phyloP scores from a whole-genome alignment of 2,113 vertebrate genomes.

The Corapipo altera region DNA sequence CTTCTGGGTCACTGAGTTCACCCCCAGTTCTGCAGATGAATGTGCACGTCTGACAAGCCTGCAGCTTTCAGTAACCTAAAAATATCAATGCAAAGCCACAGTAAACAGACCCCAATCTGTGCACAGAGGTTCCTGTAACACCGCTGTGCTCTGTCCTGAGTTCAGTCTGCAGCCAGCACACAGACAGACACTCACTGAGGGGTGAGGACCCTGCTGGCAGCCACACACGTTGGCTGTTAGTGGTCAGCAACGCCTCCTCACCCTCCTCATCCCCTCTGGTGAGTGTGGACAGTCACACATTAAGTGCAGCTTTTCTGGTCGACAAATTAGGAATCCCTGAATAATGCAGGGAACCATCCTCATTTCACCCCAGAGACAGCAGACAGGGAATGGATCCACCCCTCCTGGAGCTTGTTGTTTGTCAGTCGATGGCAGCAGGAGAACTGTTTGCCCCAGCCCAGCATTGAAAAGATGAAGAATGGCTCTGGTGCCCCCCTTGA shows the following conservation, averaged over 20 bases:
- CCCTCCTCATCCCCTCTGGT: background rate
- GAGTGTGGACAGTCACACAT: background rate
- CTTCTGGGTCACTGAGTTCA: background rate
- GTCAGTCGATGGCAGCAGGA: background rate
- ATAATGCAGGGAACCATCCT: background rate
- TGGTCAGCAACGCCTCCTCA: background rate
- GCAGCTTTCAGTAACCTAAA: background rate
- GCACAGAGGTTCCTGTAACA: background rate
- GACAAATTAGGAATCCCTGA: background rate
- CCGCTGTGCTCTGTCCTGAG: background rate
- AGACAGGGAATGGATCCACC: background rate
- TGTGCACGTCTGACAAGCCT: background rate
- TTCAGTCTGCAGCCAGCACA: background rate
- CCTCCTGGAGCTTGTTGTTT: background rate
- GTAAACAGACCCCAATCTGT: background rate
- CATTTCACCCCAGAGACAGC: background rate
- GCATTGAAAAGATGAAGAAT: background rate
- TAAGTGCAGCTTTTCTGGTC: background rate
- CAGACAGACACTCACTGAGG: background rate
- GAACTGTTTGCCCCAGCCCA: background rate
- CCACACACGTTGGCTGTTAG: background rate
- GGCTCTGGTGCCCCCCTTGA: background rate
- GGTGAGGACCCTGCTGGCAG: background rate
- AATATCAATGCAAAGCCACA: background rate
- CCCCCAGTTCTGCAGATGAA: background rate